Conservation (phyloP, 2,888 invertebrate species). For the Diogma glabrata region DNA sequence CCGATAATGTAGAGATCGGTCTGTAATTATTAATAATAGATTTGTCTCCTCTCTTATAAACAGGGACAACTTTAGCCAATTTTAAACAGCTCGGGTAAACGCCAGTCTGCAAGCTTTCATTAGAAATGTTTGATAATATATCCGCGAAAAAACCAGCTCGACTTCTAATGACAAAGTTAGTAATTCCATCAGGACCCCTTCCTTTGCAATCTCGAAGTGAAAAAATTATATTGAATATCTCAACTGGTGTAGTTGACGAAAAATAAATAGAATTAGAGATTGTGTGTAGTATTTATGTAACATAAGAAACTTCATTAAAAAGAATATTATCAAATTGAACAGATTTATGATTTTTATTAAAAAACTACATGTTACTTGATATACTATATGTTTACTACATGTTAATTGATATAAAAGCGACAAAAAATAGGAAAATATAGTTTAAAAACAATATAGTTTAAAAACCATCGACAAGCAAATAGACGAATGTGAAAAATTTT, state of each 20-base stretch:
- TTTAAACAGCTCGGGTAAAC: too few relatives aligned
- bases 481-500: too few relatives aligned
- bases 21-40: not conserved
- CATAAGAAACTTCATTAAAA: too few relatives aligned
- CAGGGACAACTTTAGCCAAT: not conserved
- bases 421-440: too few relatives aligned
- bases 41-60: not conserved
- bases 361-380: too few relatives aligned
- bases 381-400: too few relatives aligned
- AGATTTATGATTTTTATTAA: too few relatives aligned
- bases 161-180: not conserved
- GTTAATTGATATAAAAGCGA: too few relatives aligned
- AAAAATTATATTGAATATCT: not conserved
- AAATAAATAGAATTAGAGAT: not conserved
- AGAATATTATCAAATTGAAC: too few relatives aligned
- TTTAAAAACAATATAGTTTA: too few relatives aligned
- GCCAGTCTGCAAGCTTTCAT: not conserved
- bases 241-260: not conserved
- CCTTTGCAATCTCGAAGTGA: not conserved
- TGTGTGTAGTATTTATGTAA: too few relatives aligned
- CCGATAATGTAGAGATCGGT: not conserved
- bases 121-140: not conserved
- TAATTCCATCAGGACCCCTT: not conserved
- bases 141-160: not conserved
- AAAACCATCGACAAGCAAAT: too few relatives aligned